These are phyloP conservation scores for Platysteira castanea DNA, from an alignment of 2,113 vertebrate species.

Conservation along the genomic window DNA sequence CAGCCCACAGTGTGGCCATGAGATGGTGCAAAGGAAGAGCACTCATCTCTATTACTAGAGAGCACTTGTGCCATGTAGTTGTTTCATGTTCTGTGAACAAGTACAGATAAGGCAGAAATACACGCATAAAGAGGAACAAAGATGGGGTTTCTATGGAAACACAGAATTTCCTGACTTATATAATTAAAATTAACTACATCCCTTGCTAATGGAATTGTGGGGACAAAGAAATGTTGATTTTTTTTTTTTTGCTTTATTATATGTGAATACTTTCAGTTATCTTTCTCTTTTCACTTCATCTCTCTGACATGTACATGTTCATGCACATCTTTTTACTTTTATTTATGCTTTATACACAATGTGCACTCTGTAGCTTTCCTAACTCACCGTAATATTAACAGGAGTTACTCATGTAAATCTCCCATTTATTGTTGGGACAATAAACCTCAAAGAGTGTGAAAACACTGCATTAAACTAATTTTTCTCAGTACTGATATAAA, in stretches of 20 bases:
- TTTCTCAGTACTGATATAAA: not conserved
- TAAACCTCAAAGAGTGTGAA: not conserved
- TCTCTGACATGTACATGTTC: not conserved
- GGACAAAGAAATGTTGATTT: not conserved
- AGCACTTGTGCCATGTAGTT: not conserved
- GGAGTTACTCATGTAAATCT: conserved; percentile 5
- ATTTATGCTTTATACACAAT: not conserved
- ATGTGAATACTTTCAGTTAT: not conserved
- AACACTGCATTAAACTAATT: not conserved
- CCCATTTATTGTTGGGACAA: not conserved
- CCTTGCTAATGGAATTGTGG: not conserved
- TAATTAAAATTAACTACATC: conserved; percentile 44
- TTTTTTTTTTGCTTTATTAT: not conserved
- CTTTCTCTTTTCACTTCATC: not conserved
- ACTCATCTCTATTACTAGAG: not conserved
- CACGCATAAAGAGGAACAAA: not conserved
- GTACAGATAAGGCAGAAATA: not conserved
- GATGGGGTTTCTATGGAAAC: conserved; percentile 60
- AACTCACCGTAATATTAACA: not conserved
- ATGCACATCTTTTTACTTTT: not conserved
- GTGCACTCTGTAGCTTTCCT: not conserved
- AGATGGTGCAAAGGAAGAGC: not conserved
- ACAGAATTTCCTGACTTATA: conserved; percentile 20
- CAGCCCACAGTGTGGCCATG: not conserved
- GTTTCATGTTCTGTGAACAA: not conserved